Conservation (phyloP, 2,888 invertebrate species). For the Muscina levida region DNA sequence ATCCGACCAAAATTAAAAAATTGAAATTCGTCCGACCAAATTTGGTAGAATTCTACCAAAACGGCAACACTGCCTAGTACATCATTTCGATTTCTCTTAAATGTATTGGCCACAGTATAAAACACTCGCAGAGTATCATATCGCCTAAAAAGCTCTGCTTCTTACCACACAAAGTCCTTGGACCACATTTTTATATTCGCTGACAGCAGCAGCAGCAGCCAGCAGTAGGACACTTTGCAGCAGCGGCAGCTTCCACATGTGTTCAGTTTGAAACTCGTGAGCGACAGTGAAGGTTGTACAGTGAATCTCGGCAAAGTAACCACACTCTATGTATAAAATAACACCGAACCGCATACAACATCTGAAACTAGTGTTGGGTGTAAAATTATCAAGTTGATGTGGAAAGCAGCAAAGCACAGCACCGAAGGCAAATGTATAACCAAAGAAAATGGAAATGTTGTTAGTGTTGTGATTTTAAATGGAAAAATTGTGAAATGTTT, state of each 20-base stretch:
- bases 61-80: no score
- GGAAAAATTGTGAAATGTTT: background rate
- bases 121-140: no score
- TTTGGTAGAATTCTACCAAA: no score
- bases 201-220: conserved; percentile 59
- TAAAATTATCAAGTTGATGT: conserved; percentile 47
- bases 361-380: conserved; percentile 39
- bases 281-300: conserved; percentile 63
- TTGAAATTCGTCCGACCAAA: no score
- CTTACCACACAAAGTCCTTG: conserved; percentile 66
- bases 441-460: conserved; percentile 16
- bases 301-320: conserved; percentile 40
- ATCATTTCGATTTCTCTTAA: conserved; percentile 52
- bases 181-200: conserved; percentile 53
- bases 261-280: conserved; percentile 64
- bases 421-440: background rate
- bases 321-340: background rate
- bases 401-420: conserved; percentile 1
- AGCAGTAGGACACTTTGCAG: conserved; percentile 58
- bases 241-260: conserved; percentile 58
- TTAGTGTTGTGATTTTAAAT: conserved; percentile 19
- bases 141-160: conserved; percentile 55
- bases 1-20: no score
- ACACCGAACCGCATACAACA: conserved; percentile 34
- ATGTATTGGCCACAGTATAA: conserved; percentile 1